phyloP scores from a whole-genome alignment of 1,140 invertebrate species.

The Neotoxoptera formosana region DNA sequence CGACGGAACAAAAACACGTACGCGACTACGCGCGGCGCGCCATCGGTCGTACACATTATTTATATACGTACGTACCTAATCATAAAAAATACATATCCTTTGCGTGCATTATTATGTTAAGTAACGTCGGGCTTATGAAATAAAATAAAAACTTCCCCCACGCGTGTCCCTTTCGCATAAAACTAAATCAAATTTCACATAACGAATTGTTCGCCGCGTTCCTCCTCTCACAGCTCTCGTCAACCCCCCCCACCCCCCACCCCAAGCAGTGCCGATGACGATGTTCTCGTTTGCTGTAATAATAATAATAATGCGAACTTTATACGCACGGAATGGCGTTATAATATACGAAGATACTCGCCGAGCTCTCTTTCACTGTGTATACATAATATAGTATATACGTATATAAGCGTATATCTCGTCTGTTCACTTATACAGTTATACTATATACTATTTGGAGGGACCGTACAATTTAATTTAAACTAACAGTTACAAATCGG shows the following conservation, averaged over 20 bases:
- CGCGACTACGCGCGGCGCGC: not conserved
- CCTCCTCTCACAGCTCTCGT: too few species aligned
- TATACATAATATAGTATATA: too few species aligned
- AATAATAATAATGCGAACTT: conserved; percentile 48
- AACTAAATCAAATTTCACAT: conserved; percentile 48
- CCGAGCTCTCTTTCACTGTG: not conserved
- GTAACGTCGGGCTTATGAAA: not conserved
- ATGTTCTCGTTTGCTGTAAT: conserved; percentile 41
- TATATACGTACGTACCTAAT: not conserved
- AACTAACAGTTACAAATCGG: conserved; percentile 57
- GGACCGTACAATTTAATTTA: conserved; percentile 56
- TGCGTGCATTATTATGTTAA: not conserved
- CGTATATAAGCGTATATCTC: not conserved
- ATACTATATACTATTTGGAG: not conserved
- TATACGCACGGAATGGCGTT: conserved; percentile 10
- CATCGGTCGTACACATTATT: conserved; percentile 12
- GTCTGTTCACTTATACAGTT: not conserved
- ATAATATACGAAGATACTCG: not conserved
- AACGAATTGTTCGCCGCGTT: conserved; percentile 28
- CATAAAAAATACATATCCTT: not conserved
- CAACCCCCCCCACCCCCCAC: too few species aligned
- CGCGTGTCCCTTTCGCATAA: not conserved
- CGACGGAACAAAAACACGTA: conserved; percentile 10
- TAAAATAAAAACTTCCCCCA: conserved; percentile 36
- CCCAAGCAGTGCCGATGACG: too few species aligned